phyloP scores from a whole-genome alignment of 1,140 invertebrate genomes.

The Branchinecta lynchi region DNA sequence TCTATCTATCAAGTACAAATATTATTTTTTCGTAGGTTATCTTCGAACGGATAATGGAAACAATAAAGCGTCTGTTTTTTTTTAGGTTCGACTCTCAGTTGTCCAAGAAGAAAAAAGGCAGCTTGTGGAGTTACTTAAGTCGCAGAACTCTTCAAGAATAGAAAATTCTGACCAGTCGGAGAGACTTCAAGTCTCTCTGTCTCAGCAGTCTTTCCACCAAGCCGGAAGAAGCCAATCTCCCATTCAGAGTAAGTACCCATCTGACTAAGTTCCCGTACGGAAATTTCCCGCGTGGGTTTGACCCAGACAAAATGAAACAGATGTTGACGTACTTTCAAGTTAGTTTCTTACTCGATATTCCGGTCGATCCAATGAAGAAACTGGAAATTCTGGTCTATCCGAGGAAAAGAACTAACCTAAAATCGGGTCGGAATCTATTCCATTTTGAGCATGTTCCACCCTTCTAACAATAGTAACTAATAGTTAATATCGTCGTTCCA shows the following conservation, averaged over 20 bases:
- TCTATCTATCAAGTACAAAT: no score
- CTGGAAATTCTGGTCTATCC: no score
- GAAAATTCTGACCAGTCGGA: no score
- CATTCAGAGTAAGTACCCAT: background rate
- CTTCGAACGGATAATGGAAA: no score
- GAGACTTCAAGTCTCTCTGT: background rate
- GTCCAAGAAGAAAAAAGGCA: constrained; percentile 56
- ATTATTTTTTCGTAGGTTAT: no score
- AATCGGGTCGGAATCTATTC: no score
- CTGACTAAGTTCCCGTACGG: constrained; percentile 24
- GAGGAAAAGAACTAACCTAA: no score
- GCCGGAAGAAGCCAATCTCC: constrained; percentile 9
- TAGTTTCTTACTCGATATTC: no score
- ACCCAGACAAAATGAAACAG: background rate
- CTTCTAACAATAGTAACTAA: no score
- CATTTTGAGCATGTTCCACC: no score
- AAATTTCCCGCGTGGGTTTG: constrained; percentile 21
- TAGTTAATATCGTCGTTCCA: no score
- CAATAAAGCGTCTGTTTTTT: constrained; percentile 18
- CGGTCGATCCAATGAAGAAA: no score
- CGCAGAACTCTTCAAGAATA: background rate
- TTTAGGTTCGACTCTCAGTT: constrained; percentile 47
- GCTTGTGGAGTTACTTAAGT: constrained; percentile 39
- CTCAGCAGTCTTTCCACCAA: background rate
- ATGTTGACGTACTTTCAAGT: background rate